Conservation (phyloP, 2,797 vertebrate species). For the Siniperca scherzeri region DNA sequence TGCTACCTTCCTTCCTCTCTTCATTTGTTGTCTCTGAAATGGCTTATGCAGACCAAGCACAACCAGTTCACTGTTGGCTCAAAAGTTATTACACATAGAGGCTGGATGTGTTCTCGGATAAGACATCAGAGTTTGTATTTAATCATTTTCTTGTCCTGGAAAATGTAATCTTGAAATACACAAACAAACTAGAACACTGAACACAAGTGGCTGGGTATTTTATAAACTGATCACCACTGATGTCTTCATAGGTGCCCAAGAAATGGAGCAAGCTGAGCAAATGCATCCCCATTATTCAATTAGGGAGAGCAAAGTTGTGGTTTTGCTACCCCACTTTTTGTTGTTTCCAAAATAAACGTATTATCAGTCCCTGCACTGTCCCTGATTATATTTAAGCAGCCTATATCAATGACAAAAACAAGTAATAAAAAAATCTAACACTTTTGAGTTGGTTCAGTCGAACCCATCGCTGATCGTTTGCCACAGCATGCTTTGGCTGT, state of each 20-base stretch:
- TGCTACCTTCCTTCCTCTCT: slow-evolving; percentile 13
- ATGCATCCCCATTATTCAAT: too few relatives aligned
- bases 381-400: too few relatives aligned
- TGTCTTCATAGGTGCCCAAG: neutral
- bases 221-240: slow-evolving; percentile 4
- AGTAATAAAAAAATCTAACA: too few relatives aligned
- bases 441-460: too few relatives aligned
- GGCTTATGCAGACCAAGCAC: slow-evolving; percentile 6
- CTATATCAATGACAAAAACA: too few relatives aligned
- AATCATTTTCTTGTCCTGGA: slow-evolving; percentile 26
- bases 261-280: too few relatives aligned
- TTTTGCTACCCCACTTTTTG: too few relatives aligned
- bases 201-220: neutral
- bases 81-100: slow-evolving; percentile 23
- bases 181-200: slow-evolving; percentile 8
- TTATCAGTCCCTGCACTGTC: too few relatives aligned
- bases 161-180: slow-evolving; percentile 13
- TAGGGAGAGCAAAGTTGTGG: too few relatives aligned
- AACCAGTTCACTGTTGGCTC: slow-evolving; percentile 27
- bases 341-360: too few relatives aligned
- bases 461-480: too few relatives aligned
- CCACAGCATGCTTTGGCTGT: neutral
- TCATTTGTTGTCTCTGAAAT: slow-evolving; percentile 13
- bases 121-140: slow-evolving; percentile 40
- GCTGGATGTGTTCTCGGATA: slow-evolving; percentile 23